Conservation (phyloP, 2,888 invertebrate species). For the Hesperia comma region DNA sequence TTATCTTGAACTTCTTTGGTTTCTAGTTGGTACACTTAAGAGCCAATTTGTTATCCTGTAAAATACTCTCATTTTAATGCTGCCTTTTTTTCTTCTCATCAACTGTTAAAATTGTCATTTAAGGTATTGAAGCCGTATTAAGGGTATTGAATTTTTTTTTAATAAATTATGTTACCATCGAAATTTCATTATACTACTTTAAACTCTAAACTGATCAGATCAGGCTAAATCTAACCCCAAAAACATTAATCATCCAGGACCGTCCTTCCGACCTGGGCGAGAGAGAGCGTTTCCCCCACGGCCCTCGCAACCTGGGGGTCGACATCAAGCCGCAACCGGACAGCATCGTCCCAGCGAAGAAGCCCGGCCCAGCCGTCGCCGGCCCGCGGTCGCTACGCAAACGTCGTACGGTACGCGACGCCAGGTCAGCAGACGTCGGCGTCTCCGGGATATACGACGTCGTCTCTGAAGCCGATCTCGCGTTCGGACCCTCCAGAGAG, state of each 20-base stretch:
- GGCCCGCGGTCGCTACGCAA: conserved; percentile 84
- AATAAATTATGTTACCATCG: too few relatives aligned
- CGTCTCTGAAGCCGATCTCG: conserved; percentile 95
- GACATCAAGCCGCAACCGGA: conserved; percentile 66
- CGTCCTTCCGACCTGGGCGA: conserved; percentile 81
- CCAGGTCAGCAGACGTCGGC: conserved; percentile 93
- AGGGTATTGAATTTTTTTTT: too few relatives aligned
- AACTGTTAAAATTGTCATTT: too few relatives aligned
- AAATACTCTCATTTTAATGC: too few relatives aligned
- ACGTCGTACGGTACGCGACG: conserved; percentile 88
- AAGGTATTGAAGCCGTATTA: too few relatives aligned
- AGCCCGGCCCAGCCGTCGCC: conserved; percentile 79
- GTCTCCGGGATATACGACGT: conserved; percentile 95
- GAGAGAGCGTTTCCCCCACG: conserved; percentile 91
- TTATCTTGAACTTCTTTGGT: too few relatives aligned
- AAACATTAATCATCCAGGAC: conserved; percentile 58
- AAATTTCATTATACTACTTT: too few relatives aligned
- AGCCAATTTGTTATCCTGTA: too few relatives aligned
- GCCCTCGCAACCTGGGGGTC: conserved; percentile 87
- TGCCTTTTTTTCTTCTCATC: too few relatives aligned
- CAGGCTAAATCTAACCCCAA: too few relatives aligned
- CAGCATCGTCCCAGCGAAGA: conserved; percentile 77
- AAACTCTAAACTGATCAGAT: too few relatives aligned
- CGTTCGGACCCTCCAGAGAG: conserved; percentile 93
- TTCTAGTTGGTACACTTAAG: too few relatives aligned